Conservation (phyloP, 1,140 invertebrate genomes). For the Drosophila oshimai region DNA sequence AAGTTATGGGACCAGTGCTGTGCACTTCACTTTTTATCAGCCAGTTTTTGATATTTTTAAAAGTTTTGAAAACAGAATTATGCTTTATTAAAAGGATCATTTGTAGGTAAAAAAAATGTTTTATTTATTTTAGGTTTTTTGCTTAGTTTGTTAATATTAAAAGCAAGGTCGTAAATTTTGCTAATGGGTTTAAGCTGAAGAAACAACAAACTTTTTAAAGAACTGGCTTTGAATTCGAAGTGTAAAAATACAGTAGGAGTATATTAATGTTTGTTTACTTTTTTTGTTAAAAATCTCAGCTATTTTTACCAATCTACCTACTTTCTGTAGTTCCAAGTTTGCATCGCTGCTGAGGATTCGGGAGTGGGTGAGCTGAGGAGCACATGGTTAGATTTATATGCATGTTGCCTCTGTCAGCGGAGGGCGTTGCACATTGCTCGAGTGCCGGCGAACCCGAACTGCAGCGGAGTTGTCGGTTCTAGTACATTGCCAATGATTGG, state of each 20-base stretch:
- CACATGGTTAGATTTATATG: conserved; percentile 69
- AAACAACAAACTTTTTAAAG: no score
- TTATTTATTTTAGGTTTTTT: no score
- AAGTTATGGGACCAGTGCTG: conserved; percentile 10
- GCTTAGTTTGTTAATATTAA: no score
- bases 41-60: background rate
- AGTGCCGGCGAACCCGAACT: conserved; percentile 43
- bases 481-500: conserved; percentile 76
- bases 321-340: background rate
- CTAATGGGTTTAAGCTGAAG: no score
- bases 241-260: no score
- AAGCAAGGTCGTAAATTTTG: no score
- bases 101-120: no score
- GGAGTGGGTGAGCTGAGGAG: conserved; percentile 15
- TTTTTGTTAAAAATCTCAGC: no score
- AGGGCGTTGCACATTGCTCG: conserved; percentile 60
- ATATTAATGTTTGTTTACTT: no score
- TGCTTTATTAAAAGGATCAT: no score
- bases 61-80: background rate
- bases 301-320: background rate
- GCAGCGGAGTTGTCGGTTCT: conserved; percentile 55
- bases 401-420: conserved; percentile 51
- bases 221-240: no score
- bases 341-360: background rate
- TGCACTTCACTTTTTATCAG: background rate